Percentiles rank a stretch among this genome's conserved stretches.
Evolutionary conservation across 2,797 vertebrate species (phyloP).

Genomic region (Anniella stebbinsi): DNA sequence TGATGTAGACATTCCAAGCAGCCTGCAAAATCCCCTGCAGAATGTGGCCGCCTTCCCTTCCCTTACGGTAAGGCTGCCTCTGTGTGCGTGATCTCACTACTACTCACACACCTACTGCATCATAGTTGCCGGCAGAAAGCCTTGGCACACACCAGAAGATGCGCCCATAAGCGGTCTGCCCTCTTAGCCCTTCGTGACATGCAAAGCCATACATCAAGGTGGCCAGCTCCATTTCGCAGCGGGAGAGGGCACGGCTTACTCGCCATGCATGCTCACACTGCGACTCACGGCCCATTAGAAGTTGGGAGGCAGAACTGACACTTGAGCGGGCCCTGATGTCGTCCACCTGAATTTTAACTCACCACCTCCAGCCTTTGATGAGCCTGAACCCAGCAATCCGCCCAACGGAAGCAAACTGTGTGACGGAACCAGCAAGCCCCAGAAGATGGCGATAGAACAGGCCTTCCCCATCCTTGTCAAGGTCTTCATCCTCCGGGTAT

Average conservation of each 20-base stretch:
- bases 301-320: too few relatives aligned
- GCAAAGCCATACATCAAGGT: not conserved
- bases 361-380: not conserved
- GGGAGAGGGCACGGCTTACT: not conserved
- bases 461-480: not conserved
- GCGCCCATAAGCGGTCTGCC: too few relatives aligned
- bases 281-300: not conserved
- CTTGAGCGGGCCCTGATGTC: too few relatives aligned
- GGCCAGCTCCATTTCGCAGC: not conserved
- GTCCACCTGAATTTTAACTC: not conserved
- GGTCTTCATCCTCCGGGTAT: not conserved
- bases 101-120: not conserved
- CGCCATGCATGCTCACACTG: not conserved
- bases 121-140: not conserved
- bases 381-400: not conserved
- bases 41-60: not conserved
- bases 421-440: slow-evolving; percentile 23
- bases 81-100: not conserved
- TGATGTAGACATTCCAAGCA: too few relatives aligned
- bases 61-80: not conserved
- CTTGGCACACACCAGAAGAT: not conserved
- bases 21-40: not conserved
- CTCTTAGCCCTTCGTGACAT: not conserved
- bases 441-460: not conserved
- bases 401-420: slow-evolving; percentile 40